Conservation (phyloP, 2,888 invertebrate species). For the Ernsta delagoae region DNA sequence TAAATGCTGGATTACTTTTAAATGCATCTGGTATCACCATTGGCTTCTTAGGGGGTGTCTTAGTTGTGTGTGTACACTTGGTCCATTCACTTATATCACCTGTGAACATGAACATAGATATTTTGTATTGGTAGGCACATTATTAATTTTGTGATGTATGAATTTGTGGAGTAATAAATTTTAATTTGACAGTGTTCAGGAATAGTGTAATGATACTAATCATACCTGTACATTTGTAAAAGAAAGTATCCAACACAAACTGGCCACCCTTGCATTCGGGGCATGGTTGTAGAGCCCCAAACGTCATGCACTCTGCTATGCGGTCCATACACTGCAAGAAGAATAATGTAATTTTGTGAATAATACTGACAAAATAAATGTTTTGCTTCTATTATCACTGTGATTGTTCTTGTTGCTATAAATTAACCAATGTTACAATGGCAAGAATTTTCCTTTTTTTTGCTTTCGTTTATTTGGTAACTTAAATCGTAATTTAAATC, state of each 20-base stretch:
- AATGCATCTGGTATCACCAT: constrained; percentile 89
- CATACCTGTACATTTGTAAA: constrained; percentile 93
- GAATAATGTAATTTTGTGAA: too few species aligned
- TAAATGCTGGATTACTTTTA: constrained; percentile 84
- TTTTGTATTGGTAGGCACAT: too few species aligned
- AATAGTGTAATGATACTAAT: constrained; percentile 62
- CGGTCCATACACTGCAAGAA: constrained; percentile 88
- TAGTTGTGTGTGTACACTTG: constrained; percentile 90
- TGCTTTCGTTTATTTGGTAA: not conserved
- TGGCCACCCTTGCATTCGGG: constrained; percentile 91
- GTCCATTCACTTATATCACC: constrained; percentile 81
- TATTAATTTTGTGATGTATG: too few species aligned
- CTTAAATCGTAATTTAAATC: too few species aligned
- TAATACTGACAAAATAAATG: too few species aligned
- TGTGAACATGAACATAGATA: too few species aligned
- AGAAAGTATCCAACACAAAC: constrained; percentile 87
- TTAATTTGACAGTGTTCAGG: too few species aligned
- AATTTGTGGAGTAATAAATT: too few species aligned
- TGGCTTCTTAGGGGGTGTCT: constrained; percentile 88
- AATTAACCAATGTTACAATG: too few species aligned
- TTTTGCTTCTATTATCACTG: too few species aligned
- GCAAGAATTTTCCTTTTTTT: too few species aligned
- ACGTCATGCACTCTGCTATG: constrained; percentile 93
- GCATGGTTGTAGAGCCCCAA: constrained; percentile 93
- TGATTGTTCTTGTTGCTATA: too few species aligned